Evolutionary conservation across 2,888 invertebrate species (phyloP).

Genomic region (Drosophila kokeensis): DNA sequence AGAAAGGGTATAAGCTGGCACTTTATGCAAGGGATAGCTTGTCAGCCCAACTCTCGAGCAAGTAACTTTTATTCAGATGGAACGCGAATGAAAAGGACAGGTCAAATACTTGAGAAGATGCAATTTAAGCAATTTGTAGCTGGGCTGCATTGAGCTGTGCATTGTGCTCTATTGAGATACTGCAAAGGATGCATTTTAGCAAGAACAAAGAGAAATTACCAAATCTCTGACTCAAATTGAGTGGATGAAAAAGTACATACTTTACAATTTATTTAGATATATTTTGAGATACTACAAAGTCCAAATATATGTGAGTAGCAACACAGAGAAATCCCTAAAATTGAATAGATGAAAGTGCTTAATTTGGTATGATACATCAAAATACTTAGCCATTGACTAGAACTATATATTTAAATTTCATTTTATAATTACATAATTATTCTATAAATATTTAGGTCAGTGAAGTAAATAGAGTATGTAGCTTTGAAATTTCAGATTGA

Average conservation of each 20-base stretch:
- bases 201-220: not conserved
- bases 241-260: not conserved
- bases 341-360: too few species aligned
- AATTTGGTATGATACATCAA: not conserved
- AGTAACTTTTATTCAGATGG: not conserved
- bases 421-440: too few species aligned
- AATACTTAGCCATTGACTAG: not conserved
- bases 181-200: not conserved
- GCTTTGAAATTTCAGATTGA: too few species aligned
- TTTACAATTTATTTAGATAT: not conserved
- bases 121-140: not conserved
- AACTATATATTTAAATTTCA: not conserved
- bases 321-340: not conserved
- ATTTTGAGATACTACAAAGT: not conserved
- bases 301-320: not conserved
- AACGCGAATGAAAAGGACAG: not conserved
- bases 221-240: not conserved
- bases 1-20: constrained; percentile 39
- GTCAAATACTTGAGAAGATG: not conserved
- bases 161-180: not conserved
- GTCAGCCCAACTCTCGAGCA: not conserved
- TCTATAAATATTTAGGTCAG: too few species aligned
- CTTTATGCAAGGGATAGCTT: constrained; percentile 5
- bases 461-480: too few species aligned
- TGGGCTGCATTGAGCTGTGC: not conserved